Percentiles rank a stretch among this genome's conserved stretches.
phyloP scores from a whole-genome alignment of 2,113 vertebrate genomes.

The Charina bottae region DNA sequence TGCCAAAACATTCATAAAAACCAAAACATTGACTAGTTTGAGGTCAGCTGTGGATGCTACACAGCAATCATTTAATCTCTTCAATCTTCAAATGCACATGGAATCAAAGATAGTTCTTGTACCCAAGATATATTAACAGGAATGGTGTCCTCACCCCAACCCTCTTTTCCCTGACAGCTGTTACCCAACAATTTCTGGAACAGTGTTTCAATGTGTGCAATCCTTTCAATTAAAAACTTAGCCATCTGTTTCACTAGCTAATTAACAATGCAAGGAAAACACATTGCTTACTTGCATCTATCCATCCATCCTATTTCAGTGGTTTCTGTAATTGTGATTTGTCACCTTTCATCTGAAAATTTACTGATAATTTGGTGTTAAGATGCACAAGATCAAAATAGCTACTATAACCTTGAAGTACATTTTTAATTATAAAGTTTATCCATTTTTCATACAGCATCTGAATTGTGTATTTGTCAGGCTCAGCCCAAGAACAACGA shows the following conservation, averaged over 20 bases:
- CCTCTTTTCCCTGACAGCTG: background rate
- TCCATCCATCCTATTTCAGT: background rate
- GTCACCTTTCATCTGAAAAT: background rate
- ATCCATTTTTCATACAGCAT: background rate
- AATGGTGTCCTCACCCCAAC: rapidly evolving
- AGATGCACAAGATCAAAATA: background rate
- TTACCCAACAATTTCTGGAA: constrained; percentile 36
- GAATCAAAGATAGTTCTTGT: background rate
- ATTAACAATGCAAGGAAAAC: constrained; percentile 51
- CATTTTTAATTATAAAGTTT: background rate
- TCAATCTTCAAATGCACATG: background rate
- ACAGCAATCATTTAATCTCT: background rate
- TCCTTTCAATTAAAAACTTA: constrained; percentile 48
- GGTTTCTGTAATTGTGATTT: constrained; percentile 17
- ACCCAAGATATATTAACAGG: constrained; percentile 6
- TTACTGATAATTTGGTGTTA: constrained; percentile 14
- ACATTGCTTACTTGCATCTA: background rate
- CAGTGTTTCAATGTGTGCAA: constrained; percentile 16
- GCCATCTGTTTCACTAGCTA: constrained; percentile 49
- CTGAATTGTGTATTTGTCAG: too few species aligned
- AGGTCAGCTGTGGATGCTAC: background rate
- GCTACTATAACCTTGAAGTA: background rate
- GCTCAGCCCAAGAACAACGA: too few species aligned
- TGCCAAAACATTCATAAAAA: background rate
- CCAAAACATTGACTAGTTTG: background rate